Conservation (phyloP, 2,113 vertebrate species). For the Ahaetulla prasina region DNA sequence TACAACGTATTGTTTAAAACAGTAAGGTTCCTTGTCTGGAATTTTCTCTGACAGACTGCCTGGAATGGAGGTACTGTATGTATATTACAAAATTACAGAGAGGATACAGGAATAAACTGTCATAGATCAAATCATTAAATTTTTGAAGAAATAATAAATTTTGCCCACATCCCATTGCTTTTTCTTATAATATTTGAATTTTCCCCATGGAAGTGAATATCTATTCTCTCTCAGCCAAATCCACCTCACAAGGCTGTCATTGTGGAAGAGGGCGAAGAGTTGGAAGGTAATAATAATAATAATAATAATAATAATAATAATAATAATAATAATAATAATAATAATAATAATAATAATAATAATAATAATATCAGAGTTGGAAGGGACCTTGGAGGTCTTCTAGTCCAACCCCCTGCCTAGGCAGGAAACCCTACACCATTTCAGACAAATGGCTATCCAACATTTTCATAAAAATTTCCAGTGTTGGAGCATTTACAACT, state of each 20-base stretch:
- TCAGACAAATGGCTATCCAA: too few species aligned
- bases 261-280: background rate
- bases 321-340: too few species aligned
- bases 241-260: background rate
- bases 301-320: too few species aligned
- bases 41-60: background rate
- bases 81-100: background rate
- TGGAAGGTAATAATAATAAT: too few species aligned
- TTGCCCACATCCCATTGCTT: background rate
- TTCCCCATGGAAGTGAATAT: background rate
- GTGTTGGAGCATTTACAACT: too few species aligned
- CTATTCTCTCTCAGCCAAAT: background rate
- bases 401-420: too few species aligned
- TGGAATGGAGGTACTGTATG: background rate
- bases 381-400: too few species aligned
- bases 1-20: background rate
- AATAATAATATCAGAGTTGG: too few species aligned
- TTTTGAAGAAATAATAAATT: background rate
- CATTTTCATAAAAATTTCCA: too few species aligned
- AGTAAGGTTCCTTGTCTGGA: background rate
- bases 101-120: background rate
- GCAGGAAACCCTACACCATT: too few species aligned
- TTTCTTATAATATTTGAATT: background rate
- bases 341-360: too few species aligned
- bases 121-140: background rate